These are phyloP conservation scores for Sterna hirundo DNA, from an alignment of 2,113 vertebrate genomes.

Conservation along the genomic window DNA sequence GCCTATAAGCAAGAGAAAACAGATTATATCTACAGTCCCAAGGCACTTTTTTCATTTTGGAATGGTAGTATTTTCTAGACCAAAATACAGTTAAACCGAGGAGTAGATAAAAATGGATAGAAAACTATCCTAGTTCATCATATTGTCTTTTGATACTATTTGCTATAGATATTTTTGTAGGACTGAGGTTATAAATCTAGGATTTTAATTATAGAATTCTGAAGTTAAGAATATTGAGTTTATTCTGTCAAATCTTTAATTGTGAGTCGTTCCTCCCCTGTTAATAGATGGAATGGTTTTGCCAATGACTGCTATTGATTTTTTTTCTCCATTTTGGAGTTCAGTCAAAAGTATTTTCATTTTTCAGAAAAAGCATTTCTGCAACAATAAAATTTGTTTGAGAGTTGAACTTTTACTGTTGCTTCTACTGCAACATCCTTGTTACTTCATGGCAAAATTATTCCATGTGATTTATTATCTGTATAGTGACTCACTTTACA, in stretches of 20 bases:
- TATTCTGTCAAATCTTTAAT: neutral
- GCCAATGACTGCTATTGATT: neutral
- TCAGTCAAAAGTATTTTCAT: neutral
- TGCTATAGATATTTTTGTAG: neutral
- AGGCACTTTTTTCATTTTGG: neutral
- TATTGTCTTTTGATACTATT: neutral
- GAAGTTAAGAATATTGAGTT: neutral
- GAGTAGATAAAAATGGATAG: neutral
- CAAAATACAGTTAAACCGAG: neutral
- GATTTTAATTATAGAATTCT: conserved; percentile 18
- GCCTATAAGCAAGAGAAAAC: neutral
- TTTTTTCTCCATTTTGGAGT: neutral
- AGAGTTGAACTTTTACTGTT: neutral
- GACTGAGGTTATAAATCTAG: neutral
- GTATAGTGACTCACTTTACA: neutral
- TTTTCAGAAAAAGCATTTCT: neutral
- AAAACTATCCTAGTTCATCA: neutral
- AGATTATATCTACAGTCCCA: neutral
- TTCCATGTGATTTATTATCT: neutral
- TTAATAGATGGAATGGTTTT: neutral
- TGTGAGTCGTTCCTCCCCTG: neutral
- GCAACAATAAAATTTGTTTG: neutral
- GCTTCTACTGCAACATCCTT: neutral
- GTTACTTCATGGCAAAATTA: neutral
- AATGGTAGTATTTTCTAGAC: neutral